Evolutionary conservation across 2,797 vertebrate species (phyloP), one percentile per base, ranked within the genome.

Genomic region (Myoxocephalus aenaeus): DNA sequence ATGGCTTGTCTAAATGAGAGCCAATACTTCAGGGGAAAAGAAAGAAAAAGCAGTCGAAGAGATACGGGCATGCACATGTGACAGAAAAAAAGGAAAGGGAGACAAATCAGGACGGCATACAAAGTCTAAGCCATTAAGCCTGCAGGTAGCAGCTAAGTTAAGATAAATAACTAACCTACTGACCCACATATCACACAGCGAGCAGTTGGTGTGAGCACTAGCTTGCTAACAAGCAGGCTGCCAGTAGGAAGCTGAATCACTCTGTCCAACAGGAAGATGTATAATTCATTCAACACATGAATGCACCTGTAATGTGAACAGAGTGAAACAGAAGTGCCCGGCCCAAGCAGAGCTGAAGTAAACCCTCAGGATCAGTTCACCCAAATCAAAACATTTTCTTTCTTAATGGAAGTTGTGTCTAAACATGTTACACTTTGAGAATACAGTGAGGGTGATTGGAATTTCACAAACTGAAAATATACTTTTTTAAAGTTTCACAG

Each of bases 131-230:
- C 70, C 63, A 46, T 71, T 53, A 46, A 7, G 65, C 83, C 80
- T 70, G 74, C 73, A 73, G 82, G 76, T 65, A 48, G 67, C 53
- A 20, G 77, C 82, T n/a, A 81, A 80, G 81, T 76, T 74, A 50
- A 80, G 69, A 79, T 75, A 79, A 81, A 86, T 81, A 69, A 54
- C 70, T 87, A 93, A 90, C 93, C 90, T 82, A 92, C 83, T 93
- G 89, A 92, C 92, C 92, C 88, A 92, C 68, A 92, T 90, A 92
- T 80, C 71, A 58, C 67, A 77, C 68, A 85, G 66, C 53, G 81
- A 81, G 83, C 50, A 62, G 70, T 80, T 54, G 10, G 42, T 56
- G 62, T 62, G n/a, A 66, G 70, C 15, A 18, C 40, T 34, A 70
- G 63, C 51, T 50, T 20, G 58, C 61, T 56, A 29, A 61, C 65